A percentile compares a stretch with the other conserved stretches of the same genome.
These are phyloP conservation scores for Tricholauxania praeusta DNA, from an alignment of 2,888 invertebrate genomes.

Conservation along the genomic window DNA sequence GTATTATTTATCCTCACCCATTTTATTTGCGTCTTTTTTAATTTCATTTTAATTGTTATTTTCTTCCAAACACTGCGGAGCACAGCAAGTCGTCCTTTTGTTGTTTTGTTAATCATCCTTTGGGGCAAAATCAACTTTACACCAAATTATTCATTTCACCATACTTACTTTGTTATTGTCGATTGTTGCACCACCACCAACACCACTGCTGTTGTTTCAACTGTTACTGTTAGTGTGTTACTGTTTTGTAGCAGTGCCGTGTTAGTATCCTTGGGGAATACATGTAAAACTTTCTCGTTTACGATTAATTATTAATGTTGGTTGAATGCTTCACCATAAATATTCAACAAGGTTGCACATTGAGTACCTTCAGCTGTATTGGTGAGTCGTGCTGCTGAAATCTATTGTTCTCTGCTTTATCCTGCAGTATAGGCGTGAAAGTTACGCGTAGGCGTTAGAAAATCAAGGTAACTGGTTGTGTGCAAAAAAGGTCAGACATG, in stretches of 20 bases:
- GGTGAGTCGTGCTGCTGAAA: background rate
- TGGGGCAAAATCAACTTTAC: background rate
- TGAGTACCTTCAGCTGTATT: no score
- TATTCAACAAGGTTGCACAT: conserved; percentile 1
- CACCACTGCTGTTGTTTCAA: background rate
- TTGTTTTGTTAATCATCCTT: background rate
- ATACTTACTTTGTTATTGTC: background rate
- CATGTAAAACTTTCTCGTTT: conserved; percentile 17
- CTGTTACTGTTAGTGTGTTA: background rate
- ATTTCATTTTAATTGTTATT: no score
- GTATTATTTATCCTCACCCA: no score
- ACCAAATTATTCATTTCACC: background rate
- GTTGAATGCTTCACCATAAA: background rate
- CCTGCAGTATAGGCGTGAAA: background rate
- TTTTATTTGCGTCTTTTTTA: no score
- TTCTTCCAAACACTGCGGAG: background rate
- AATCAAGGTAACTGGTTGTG: background rate
- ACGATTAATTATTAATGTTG: conserved; percentile 22
- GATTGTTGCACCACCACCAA: background rate
- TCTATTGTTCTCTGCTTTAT: background rate
- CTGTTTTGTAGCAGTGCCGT: background rate
- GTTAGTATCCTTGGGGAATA: background rate
- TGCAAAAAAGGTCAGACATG: background rate
- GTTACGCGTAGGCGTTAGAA: background rate
- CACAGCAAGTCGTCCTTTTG: background rate